A percentile compares a stretch with the other conserved stretches of the same genome.
Conservation (phyloP, 30 jellyfish, hydroid and myxozoan genomes). For the Aurelia sp. region DNA sequence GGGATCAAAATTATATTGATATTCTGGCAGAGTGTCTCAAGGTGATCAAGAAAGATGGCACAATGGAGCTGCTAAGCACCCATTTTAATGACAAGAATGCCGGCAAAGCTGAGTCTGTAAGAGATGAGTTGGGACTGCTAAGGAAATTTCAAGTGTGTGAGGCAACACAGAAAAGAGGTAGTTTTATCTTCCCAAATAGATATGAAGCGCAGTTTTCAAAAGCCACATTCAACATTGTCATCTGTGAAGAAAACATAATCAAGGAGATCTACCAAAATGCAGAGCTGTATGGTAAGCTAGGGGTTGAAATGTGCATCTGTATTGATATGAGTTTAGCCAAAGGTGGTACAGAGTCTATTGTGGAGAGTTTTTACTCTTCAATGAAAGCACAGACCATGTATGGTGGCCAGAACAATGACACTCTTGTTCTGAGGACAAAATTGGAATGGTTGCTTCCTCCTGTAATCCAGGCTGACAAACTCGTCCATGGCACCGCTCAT, state of each 20-base stretch:
- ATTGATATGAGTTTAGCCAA: conserved; percentile 16
- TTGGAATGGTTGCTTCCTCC: conserved; percentile 47
- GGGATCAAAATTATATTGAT: conserved; percentile 1
- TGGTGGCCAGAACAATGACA: conserved; percentile 22
- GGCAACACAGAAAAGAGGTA: no score
- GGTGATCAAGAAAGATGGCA: conserved; percentile 14
- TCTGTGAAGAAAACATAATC: not conserved
- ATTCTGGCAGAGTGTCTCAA: not conserved
- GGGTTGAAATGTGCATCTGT: conserved; percentile 27
- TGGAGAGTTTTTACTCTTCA: conserved; percentile 32
- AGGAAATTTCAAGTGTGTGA: not conserved
- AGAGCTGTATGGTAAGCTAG: conserved; percentile 2
- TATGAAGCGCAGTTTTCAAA: conserved; percentile 1
- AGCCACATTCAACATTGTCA: not conserved
- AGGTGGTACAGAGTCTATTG: conserved; percentile 28
- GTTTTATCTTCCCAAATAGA: conserved; percentile 1
- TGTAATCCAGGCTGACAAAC: conserved; percentile 33
- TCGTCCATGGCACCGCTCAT: conserved; percentile 16
- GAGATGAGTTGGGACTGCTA: not conserved
- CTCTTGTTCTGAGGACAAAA: conserved; percentile 25
- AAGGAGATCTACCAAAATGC: not conserved
- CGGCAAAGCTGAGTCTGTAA: not conserved
- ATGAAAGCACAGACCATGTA: conserved; percentile 35
- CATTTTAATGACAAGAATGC: not conserved
- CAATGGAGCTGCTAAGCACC: not conserved